Evolutionary conservation across 1,140 invertebrate species (phyloP).

Genomic region (Drosophila rufa): DNA sequence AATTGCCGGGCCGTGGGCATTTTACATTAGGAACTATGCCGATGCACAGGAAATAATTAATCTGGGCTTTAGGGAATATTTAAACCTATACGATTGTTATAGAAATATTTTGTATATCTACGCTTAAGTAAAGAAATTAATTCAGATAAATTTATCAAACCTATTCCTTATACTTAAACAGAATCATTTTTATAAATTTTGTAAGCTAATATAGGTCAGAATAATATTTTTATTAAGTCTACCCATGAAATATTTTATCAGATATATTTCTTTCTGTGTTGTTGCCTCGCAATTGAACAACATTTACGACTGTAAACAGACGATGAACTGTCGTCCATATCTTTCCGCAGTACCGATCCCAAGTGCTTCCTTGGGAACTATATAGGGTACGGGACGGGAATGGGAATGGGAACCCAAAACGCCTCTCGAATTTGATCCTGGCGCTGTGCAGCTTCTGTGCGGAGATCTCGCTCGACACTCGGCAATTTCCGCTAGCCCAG

Average conservation of each 20-base stretch:
- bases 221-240: too few relatives aligned
- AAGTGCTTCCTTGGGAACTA: conserved; percentile 56
- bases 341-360: conserved; percentile 31
- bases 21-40: conserved; percentile 42
- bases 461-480: conserved; percentile 51
- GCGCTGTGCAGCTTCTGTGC: conserved; percentile 60
- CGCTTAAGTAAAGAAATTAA: too few relatives aligned
- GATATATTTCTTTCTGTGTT: conserved; percentile 6
- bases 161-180: not conserved
- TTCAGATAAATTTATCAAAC: too few relatives aligned
- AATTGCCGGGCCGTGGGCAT: conserved; percentile 64
- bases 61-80: too few relatives aligned
- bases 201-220: too few relatives aligned
- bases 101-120: too few relatives aligned
- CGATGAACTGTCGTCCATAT: conserved; percentile 75
- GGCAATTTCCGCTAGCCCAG: conserved; percentile 73
- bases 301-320: conserved; percentile 85
- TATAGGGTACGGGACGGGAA: too few relatives aligned
- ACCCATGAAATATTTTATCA: too few relatives aligned
- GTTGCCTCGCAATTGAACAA: conserved; percentile 67
- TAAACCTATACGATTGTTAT: not conserved
- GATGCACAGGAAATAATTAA: conserved; percentile 13
- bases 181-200: not conserved
- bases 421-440: conserved; percentile 72
- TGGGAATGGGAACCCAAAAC: conserved; percentile 4